phyloP scores from a whole-genome alignment of 1,140 invertebrate species.

The Cydia splendana region DNA sequence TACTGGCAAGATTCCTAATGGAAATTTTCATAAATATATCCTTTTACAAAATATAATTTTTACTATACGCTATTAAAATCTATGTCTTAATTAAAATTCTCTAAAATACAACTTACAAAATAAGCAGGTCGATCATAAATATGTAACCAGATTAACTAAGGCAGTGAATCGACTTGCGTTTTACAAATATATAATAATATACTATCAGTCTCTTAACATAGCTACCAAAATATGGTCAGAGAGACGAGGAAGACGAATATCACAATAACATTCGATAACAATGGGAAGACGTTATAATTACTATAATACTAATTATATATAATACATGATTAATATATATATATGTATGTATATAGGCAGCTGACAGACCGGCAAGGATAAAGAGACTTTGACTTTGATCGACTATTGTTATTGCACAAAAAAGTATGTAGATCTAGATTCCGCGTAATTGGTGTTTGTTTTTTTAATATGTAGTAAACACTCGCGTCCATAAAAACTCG shows the following conservation, averaged over 20 bases:
- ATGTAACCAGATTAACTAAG: conserved; percentile 7
- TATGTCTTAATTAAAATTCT: not conserved
- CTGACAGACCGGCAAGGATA: too few relatives aligned
- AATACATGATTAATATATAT: not conserved
- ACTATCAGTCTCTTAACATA: conserved; percentile 12
- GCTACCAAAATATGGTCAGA: not conserved
- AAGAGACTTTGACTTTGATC: too few relatives aligned
- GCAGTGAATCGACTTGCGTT: not conserved
- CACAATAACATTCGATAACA: conserved; percentile 10
- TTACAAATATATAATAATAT: not conserved
- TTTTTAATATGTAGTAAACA: too few relatives aligned
- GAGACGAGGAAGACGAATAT: conserved; percentile 10
- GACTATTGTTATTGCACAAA: too few relatives aligned
- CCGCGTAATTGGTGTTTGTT: too few relatives aligned
- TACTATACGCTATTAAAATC: not conserved
- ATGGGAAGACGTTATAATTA: not conserved
- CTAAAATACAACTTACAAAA: not conserved
- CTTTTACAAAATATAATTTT: not conserved
- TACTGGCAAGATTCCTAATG: conserved; percentile 50
- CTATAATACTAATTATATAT: not conserved
- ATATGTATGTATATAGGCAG: not conserved
- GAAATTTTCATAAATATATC: not conserved
- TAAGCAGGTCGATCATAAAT: not conserved
- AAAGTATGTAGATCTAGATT: not conserved
- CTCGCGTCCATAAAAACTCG: too few relatives aligned